Percentiles rank a stretch among this genome's conserved stretches.
These are phyloP conservation scores for Leptoteleia sp. DNA, from an alignment of 1,140 invertebrate genomes.

Conservation along the genomic window DNA sequence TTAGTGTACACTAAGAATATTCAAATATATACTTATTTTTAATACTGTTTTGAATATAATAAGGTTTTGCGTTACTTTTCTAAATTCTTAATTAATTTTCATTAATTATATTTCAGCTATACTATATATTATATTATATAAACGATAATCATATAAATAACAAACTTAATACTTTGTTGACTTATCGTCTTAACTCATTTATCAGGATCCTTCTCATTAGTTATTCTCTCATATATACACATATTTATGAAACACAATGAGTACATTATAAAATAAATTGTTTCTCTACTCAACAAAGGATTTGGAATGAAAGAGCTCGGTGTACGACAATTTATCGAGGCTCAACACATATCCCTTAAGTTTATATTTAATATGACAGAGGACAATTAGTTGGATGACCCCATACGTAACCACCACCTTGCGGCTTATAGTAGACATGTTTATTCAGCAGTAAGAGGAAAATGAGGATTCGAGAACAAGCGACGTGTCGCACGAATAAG, in stretches of 20 bases:
- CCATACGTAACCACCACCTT: slow-evolving; percentile 37
- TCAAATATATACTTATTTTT: too few relatives aligned
- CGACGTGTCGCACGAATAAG: slow-evolving; percentile 34
- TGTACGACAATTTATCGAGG: slow-evolving; percentile 57
- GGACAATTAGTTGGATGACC: slow-evolving; percentile 57
- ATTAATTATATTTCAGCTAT: too few relatives aligned
- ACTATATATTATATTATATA: too few relatives aligned
- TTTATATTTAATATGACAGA: slow-evolving; percentile 64
- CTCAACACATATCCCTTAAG: slow-evolving; percentile 49
- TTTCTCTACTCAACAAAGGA: slow-evolving; percentile 26
- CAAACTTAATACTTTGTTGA: too few relatives aligned
- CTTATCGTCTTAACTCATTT: too few relatives aligned
- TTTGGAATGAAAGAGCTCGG: slow-evolving; percentile 33
- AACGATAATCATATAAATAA: too few relatives aligned
- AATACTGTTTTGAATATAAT: too few relatives aligned
- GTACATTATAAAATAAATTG: slow-evolving; percentile 46
- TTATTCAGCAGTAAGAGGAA: slow-evolving; percentile 68
- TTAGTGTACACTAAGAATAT: too few relatives aligned
- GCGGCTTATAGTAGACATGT: slow-evolving; percentile 64
- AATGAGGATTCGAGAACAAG: slow-evolving; percentile 53
- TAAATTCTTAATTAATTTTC: too few relatives aligned
- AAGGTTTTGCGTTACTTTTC: too few relatives aligned
- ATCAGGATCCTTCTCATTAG: too few relatives aligned
- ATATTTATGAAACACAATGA: slow-evolving; percentile 3
- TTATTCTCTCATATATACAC: too few relatives aligned